Base-by-base conservation (phyloP, 1,140 invertebrate genomes). In the Vanessa tameamea region DNA sequence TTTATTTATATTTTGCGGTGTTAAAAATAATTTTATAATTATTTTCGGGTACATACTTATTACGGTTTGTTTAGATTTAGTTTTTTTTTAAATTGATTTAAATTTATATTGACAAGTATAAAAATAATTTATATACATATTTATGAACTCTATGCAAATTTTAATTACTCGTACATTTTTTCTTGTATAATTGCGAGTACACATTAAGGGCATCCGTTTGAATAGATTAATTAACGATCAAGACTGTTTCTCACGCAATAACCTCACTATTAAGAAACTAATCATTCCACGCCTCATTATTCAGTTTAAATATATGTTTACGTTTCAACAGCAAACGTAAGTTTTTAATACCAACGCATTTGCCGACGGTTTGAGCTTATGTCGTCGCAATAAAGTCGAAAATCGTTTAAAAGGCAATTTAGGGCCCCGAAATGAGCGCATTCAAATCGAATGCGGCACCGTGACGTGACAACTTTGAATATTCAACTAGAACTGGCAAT, bases 401-500 rank as follows among this genome's bases (percentile, higher is more conserved):
- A 77, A 72, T 79, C 43, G 70, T n/a, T 50, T 23, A 47, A 14
- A 57, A 69, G 66, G 37, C 20, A 47, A 14, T 75, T 73, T 43
- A 16, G 59, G 47, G 23, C 20, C 47, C 48, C 47, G 37, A 63
- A 31, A 47, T 59, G 64, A 57, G 69, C 77, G 75, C 68, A 72
- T 65, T 76, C 83, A 75, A 87, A 87, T 83, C 73, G 80, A 78
- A 83, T 72, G 64, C 84, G 78, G 69, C 69, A 87, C 81, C 83
- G 81, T 87, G 87, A 86, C 87, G 87, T 86, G 84, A 87, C 87
- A 82, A 84, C 80, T 83, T 82, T 84, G 88, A 87, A 91, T 91
- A 90, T 90, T 87, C 89, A 87, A 87, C 83, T 87, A 88, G 86
- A 87, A 85, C 82, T 72, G 76, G 84, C 89, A 87, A 91, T 91